phyloP scores from a whole-genome alignment of 2,113 vertebrate species.

The Channa maculata region DNA sequence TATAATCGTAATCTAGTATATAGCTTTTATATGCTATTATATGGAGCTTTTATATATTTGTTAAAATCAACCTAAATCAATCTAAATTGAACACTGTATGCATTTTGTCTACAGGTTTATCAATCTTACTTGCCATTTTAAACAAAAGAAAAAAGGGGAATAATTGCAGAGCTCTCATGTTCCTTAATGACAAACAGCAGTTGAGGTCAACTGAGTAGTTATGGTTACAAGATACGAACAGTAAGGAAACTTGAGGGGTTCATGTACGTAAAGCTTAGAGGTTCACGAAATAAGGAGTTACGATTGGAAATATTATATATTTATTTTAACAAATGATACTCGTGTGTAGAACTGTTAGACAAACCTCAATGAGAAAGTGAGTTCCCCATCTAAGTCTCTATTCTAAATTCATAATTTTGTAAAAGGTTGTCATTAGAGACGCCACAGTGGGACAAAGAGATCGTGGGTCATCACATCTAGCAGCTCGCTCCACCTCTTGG shows the following conservation, averaged over 20 bases:
- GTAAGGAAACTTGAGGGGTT: too few relatives aligned
- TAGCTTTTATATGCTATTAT: too few relatives aligned
- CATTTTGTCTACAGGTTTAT: background rate
- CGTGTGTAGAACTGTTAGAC: background rate
- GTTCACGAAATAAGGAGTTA: too few relatives aligned
- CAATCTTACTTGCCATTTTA: background rate
- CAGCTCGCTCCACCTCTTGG: background rate
- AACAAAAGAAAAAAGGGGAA: background rate
- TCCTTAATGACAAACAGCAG: too few relatives aligned
- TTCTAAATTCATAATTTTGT: slow-evolving; percentile 1
- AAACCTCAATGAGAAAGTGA: too few relatives aligned
- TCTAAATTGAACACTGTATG: background rate
- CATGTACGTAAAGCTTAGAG: too few relatives aligned
- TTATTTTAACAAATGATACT: too few relatives aligned
- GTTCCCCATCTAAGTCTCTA: background rate
- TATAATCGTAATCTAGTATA: background rate
- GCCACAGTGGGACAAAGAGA: background rate
- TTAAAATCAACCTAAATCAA: slow-evolving; percentile 3
- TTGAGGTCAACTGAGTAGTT: too few relatives aligned
- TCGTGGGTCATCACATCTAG: slow-evolving; percentile 5
- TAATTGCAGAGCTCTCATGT: background rate
- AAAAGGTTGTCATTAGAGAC: background rate
- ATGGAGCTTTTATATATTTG: too few relatives aligned
- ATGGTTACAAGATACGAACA: too few relatives aligned
- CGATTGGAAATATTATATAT: too few relatives aligned